Conservation (phyloP, 2,797 vertebrate species). For the Odontamblyopus rebecca region DNA sequence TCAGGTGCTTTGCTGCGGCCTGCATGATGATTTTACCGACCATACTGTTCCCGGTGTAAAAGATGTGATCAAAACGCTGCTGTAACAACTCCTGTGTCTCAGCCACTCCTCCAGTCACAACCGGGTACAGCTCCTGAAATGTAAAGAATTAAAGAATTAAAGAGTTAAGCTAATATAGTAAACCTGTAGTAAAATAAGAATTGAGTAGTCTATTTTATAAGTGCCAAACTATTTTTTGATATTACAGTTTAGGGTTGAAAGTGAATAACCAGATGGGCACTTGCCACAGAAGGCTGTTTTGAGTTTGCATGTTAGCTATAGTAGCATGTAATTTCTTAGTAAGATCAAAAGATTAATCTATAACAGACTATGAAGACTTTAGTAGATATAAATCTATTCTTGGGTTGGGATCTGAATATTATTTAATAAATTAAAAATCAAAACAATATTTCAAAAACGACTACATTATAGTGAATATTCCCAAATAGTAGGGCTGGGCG, state of each 20-base stretch:
- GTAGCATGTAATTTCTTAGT: too few species aligned
- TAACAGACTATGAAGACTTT: not conserved
- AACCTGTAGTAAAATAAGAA: too few species aligned
- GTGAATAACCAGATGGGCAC: too few species aligned
- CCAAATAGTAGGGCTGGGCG: not conserved
- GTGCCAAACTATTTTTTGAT: too few species aligned
- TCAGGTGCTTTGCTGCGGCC: constrained; percentile 86
- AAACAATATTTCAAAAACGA: not conserved
- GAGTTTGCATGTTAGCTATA: too few species aligned
- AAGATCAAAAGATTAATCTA: too few species aligned
- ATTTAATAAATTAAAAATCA: not conserved
- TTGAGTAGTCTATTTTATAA: too few species aligned
- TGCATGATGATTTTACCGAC: constrained; percentile 87
- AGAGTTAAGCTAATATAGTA: not conserved
- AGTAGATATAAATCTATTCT: not conserved
- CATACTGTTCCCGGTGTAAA: constrained; percentile 81
- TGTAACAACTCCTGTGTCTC: constrained; percentile 87
- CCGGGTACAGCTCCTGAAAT: constrained; percentile 83
- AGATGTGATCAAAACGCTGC: constrained; percentile 86
- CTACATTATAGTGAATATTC: not conserved
- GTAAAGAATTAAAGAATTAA: not conserved
- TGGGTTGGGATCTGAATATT: not conserved
- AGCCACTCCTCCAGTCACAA: constrained; percentile 80
- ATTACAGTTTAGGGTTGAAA: too few species aligned
- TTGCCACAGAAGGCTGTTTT: too few species aligned